A percentile compares a stretch with the other conserved stretches of the same genome.
These are phyloP conservation scores for Parochlus steinenii DNA, from an alignment of 2,888 invertebrate species.

Conservation along the genomic window DNA sequence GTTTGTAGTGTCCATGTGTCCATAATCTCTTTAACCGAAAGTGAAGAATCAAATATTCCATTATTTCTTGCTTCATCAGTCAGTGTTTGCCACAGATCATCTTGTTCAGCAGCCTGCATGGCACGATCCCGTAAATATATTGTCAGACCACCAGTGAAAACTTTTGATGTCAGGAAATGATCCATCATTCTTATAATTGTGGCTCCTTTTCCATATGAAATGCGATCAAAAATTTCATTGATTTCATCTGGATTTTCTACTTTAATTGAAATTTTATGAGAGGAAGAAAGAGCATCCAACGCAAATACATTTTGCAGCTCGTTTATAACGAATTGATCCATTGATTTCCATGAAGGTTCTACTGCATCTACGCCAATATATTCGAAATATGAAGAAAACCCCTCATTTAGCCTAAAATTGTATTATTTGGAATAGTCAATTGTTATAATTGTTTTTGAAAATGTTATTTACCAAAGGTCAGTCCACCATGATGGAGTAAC, in stretches of 20 bases:
- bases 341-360: constrained; percentile 46
- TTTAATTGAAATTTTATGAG: constrained; percentile 69
- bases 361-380: constrained; percentile 32
- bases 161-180: constrained; percentile 60
- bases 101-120: constrained; percentile 66
- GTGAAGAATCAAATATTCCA: constrained; percentile 39
- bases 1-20: constrained; percentile 79
- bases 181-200: constrained; percentile 86
- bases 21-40: constrained; percentile 57
- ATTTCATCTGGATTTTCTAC: constrained; percentile 81
- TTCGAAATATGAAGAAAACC: constrained; percentile 30
- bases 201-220: constrained; percentile 83
- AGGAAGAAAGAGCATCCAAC: constrained; percentile 62
- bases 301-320: constrained; percentile 63
- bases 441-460: too few species aligned
- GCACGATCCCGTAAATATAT: constrained; percentile 50
- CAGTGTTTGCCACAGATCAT: constrained; percentile 71
- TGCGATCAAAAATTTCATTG: constrained; percentile 72
- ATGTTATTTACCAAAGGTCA: too few species aligned
- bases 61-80: constrained; percentile 52
- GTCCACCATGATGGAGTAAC: too few species aligned
- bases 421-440: too few species aligned
- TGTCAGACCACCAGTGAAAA: constrained; percentile 55
- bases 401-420: too few species aligned
- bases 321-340: constrained; percentile 61